These are phyloP conservation scores for Oscheius myriophilus DNA, from an alignment of 2,888 invertebrate genomes.

Conservation along the genomic window DNA sequence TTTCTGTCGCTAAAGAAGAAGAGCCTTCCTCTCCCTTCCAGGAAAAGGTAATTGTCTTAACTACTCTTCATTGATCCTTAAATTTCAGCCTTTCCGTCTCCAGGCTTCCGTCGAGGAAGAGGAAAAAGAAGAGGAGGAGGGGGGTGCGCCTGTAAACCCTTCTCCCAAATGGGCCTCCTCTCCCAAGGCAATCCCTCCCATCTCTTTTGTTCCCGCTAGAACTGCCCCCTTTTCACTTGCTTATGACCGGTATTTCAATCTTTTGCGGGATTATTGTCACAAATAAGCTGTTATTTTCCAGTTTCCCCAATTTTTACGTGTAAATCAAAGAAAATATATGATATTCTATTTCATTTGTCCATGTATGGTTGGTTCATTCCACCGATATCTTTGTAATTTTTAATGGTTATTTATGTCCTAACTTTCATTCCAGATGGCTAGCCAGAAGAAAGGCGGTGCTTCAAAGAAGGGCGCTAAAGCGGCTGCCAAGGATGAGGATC, in stretches of 20 bases:
- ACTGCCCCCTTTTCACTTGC: background rate
- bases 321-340: slow-evolving; percentile 4
- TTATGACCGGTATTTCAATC: slow-evolving; percentile 17
- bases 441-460: slow-evolving; percentile 33
- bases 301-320: background rate
- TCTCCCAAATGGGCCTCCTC: too few relatives aligned
- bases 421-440: slow-evolving; percentile 16
- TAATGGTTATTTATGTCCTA: background rate
- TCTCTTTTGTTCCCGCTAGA: too few relatives aligned
- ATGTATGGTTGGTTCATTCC: background rate
- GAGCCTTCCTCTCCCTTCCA: too few relatives aligned
- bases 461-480: slow-evolving; percentile 18
- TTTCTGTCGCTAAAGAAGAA: too few relatives aligned
- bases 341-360: slow-evolving; percentile 1
- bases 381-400: background rate
- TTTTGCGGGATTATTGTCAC: slow-evolving; percentile 18
- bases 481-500: slow-evolving; percentile 55
- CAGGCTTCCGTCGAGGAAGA: too few relatives aligned
- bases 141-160: too few relatives aligned
- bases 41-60: too few relatives aligned
- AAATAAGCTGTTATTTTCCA: background rate
- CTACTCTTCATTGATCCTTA: too few relatives aligned
- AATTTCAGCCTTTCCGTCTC: too few relatives aligned
- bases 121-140: too few relatives aligned
- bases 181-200: too few relatives aligned